Base-by-base conservation (phyloP, 2,113 vertebrate species). In the Aepyceros melampus region DNA sequence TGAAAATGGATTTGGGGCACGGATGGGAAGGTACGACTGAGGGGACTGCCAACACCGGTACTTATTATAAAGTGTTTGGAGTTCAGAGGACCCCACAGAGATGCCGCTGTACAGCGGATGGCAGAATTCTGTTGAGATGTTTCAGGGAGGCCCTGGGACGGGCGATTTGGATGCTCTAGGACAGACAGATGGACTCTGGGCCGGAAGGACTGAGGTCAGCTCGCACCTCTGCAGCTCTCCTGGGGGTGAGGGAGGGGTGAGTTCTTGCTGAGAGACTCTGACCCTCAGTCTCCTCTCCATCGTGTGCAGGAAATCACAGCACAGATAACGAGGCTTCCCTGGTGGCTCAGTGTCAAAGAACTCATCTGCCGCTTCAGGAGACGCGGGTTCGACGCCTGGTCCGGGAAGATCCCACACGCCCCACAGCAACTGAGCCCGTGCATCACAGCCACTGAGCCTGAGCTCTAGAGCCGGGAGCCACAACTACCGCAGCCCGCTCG, bases 401-500 rank as follows among this genome's bases (percentile, higher is more conserved):
- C 71, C 1, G 12, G 67, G 71, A 27, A 14, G 40, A 76, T 27
- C 71, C 71, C 71, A 76, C 71, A 14, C 4, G 12, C 11, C 21
- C 36, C 12, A 25, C 21, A 40, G 36, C 5, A 40, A 7, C 36
- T 25, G 23, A 27, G 71, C 71, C 12, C 0, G 1, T 1, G 40
- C 3, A 23, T 2, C 40, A 7, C 11, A 11, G 3, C 12, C 40
- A 4, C 36, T 7, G 40, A 27, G 40, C 40, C 40, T 7, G 40
- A 12, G 3, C 40, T 14, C 12, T 1, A 25, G 23, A 43, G 40
- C 71, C 12, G 3, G 67, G 71, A 76, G 12, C 71, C 23, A 1
- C 11, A 7, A 1, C 36, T 0, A 3, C 11, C 1, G 0, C 36
- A 27, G 36, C 71, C 71, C 36, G 6, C 36, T 3, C 23, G 0